A percentile compares a stretch with the other conserved stretches of the same genome.
Evolutionary conservation across 2,888 invertebrate species (phyloP).

Genomic region (Callyntrura sp.): DNA sequence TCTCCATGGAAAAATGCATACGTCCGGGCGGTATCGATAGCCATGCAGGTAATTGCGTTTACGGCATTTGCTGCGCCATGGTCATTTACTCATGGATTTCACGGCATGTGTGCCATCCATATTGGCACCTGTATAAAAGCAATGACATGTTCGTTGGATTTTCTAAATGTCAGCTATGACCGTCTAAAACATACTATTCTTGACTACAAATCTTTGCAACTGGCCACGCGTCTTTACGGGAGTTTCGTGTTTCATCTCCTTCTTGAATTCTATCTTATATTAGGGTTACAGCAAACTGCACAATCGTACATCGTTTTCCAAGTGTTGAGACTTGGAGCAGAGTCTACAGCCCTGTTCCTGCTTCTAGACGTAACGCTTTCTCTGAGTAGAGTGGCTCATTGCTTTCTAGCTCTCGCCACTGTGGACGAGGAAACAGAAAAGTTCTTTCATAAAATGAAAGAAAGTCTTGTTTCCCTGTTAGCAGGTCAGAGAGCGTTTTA

Average conservation of each 20-base stretch:
- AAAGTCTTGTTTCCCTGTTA: not conserved
- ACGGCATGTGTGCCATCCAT: not conserved
- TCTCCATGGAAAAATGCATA: not conserved
- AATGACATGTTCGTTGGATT: not conserved
- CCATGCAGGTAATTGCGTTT: not conserved
- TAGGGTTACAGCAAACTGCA: not conserved
- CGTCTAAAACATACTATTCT: not conserved
- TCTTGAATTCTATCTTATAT: not conserved
- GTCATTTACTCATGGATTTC: not conserved
- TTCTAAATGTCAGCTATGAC: too few species aligned
- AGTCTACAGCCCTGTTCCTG: not conserved
- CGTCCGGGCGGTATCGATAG: not conserved
- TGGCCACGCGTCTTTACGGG: not conserved
- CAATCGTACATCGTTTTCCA: not conserved
- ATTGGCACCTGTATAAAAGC: not conserved
- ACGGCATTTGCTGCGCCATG: not conserved
- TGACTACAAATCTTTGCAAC: not conserved
- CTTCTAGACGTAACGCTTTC: not conserved
- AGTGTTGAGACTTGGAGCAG: not conserved
- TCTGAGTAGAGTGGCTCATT: not conserved
- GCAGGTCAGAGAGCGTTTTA: too few species aligned
- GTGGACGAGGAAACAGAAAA: not conserved
- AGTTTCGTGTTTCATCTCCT: not conserved
- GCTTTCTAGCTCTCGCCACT: not conserved
- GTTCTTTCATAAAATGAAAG: not conserved